phyloP scores from a whole-genome alignment of 2,888 invertebrate genomes.

The Neoaliturus tenellus region DNA sequence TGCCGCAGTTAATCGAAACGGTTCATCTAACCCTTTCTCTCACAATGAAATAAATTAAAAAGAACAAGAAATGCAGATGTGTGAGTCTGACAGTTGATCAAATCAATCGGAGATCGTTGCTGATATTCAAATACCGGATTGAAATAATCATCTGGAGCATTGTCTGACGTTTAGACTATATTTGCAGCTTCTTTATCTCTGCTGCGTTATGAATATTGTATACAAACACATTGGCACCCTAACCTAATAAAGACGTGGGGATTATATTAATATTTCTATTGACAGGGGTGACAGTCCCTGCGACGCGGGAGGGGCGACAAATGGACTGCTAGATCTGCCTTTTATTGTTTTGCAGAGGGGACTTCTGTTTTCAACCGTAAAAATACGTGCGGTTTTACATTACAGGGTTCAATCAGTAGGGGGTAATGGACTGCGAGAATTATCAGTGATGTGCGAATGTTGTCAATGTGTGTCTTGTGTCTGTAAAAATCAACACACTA shows the following conservation, averaged over 20 bases:
- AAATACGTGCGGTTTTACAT: constrained; percentile 27
- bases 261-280: constrained; percentile 54
- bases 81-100: constrained; percentile 35
- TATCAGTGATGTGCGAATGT: background rate
- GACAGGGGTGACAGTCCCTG: constrained; percentile 47
- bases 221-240: constrained; percentile 56
- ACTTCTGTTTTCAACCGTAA: constrained; percentile 21
- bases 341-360: constrained; percentile 43
- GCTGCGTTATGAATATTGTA: constrained; percentile 38
- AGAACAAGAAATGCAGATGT: constrained; percentile 39
- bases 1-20: background rate
- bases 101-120: constrained; percentile 45
- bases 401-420: background rate
- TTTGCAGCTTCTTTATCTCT: constrained; percentile 49
- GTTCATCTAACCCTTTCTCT: constrained; percentile 7
- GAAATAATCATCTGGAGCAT: constrained; percentile 25
- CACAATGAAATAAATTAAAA: constrained; percentile 35
- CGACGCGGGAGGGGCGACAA: background rate
- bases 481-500: too few species aligned
- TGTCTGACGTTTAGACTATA: constrained; percentile 35
- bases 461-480: too few species aligned
- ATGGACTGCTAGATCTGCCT: constrained; percentile 47
- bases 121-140: constrained; percentile 43
- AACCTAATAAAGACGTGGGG: constrained; percentile 56
- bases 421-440: constrained; percentile 25